phyloP scores from a whole-genome alignment of 2,113 vertebrate genomes.

The Crotophaga sulcirostris region DNA sequence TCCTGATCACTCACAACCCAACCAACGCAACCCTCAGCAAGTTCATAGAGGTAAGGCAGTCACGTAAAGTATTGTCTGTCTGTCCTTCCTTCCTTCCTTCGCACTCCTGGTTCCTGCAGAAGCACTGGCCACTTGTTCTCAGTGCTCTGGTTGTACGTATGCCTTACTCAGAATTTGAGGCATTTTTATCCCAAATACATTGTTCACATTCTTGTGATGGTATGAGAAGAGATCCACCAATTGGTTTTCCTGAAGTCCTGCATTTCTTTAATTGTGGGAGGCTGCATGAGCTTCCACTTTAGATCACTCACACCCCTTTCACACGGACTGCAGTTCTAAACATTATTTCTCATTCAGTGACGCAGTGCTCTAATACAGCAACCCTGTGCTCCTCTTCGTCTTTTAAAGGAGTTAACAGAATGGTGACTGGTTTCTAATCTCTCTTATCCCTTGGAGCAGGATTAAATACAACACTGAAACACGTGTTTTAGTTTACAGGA shows the following conservation, averaged over 20 bases:
- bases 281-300: neutral
- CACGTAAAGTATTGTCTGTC: neutral
- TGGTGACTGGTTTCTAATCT: neutral
- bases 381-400: neutral
- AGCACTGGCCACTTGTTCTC: too few species aligned
- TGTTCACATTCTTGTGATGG: neutral
- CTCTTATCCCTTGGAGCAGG: neutral
- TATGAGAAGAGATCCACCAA: neutral
- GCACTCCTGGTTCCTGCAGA: too few species aligned
- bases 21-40: slow-evolving; percentile 97
- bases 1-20: slow-evolving; percentile 99
- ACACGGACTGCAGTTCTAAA: neutral
- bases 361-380: accelerated
- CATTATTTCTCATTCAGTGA: neutral
- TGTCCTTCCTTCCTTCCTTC: neutral
- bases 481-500: neutral
- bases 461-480: neutral
- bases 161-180: neutral
- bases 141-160: neutral
- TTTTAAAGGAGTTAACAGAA: neutral
- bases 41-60: slow-evolving; percentile 92
- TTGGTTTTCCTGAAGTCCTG: neutral
- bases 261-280: neutral
- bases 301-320: neutral
- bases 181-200: neutral